Conservation (phyloP, 2,888 invertebrate genomes). For the Agrochola macilenta region DNA sequence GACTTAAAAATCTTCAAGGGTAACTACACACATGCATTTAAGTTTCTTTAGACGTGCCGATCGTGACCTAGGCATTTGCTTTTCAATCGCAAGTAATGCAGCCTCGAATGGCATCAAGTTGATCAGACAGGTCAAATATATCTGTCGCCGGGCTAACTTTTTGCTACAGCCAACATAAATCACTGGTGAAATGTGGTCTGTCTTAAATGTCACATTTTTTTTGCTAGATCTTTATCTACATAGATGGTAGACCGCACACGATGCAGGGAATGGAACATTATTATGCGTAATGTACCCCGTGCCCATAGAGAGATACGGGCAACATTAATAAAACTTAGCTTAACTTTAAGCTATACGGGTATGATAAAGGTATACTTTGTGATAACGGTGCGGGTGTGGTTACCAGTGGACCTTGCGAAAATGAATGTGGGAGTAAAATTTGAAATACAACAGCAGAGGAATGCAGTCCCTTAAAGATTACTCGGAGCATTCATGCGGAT, state of each 20-base stretch:
- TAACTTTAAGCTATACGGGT: slow-evolving; percentile 60
- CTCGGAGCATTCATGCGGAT: slow-evolving; percentile 66
- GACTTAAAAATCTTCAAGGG: slow-evolving; percentile 79
- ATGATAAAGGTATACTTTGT: slow-evolving; percentile 65
- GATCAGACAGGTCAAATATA: slow-evolving; percentile 59
- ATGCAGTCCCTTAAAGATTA: slow-evolving; percentile 70
- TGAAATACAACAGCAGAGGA: slow-evolving; percentile 59
- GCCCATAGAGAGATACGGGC: slow-evolving; percentile 54
- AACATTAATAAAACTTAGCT: slow-evolving; percentile 58
- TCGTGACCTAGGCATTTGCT: slow-evolving; percentile 86
- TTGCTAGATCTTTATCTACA: slow-evolving; percentile 71
- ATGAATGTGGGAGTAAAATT: slow-evolving; percentile 70
- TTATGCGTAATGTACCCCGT: slow-evolving; percentile 55
- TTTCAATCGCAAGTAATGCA: slow-evolving; percentile 64
- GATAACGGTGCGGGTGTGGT: slow-evolving; percentile 72
- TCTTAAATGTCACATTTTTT: slow-evolving; percentile 54
- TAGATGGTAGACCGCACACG: slow-evolving; percentile 74
- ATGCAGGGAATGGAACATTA: slow-evolving; percentile 61
- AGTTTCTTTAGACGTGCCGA: slow-evolving; percentile 74
- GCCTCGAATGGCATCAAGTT: slow-evolving; percentile 75
- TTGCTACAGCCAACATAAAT: slow-evolving; percentile 62
- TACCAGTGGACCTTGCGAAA: slow-evolving; percentile 71
- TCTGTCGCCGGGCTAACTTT: slow-evolving; percentile 51
- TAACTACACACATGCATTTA: slow-evolving; percentile 69
- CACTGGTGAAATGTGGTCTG: slow-evolving; percentile 59